Evolutionary conservation across 2,113 vertebrate genomes (phyloP).

Genomic region (Mormyrus lacerda): DNA sequence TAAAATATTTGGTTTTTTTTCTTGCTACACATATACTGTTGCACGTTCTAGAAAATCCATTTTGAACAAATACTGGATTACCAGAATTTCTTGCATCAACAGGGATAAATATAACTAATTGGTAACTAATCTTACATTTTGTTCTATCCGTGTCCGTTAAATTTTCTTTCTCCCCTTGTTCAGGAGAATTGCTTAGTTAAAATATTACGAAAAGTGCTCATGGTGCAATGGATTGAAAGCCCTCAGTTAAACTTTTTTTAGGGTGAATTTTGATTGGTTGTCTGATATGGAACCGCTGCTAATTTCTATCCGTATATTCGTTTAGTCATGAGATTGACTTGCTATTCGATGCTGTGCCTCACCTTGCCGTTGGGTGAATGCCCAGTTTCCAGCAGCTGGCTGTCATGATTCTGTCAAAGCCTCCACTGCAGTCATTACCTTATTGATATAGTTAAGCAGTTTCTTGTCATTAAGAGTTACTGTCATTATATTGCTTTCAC

Average conservation of each 20-base stretch:
- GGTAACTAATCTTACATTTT: background rate
- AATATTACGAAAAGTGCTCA: conserved; percentile 27
- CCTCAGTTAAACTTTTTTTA: conserved; percentile 23
- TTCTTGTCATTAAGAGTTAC: background rate
- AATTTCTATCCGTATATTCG: background rate
- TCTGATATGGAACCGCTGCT: conserved; percentile 12
- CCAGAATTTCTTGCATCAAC: background rate
- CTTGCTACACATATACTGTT: background rate
- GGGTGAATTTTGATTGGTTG: background rate
- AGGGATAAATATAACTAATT: background rate
- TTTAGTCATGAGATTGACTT: background rate
- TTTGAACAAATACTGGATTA: background rate
- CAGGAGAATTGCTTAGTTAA: background rate
- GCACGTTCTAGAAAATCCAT: background rate
- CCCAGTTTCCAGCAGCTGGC: conserved; percentile 19
- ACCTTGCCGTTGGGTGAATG: background rate
- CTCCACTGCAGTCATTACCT: background rate
- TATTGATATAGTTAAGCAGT: background rate
- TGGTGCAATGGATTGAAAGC: conserved; percentile 33
- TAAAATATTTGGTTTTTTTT: background rate
- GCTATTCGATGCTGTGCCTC: background rate
- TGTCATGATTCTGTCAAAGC: conserved; percentile 4
- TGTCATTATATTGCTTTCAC: background rate
- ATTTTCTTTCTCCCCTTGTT: background rate
- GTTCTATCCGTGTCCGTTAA: too few species aligned